Percentiles rank a stretch among this genome's conserved stretches.
Evolutionary conservation across 2,797 vertebrate genomes (phyloP).

Genomic region (Orientallactaga sibirica): DNA sequence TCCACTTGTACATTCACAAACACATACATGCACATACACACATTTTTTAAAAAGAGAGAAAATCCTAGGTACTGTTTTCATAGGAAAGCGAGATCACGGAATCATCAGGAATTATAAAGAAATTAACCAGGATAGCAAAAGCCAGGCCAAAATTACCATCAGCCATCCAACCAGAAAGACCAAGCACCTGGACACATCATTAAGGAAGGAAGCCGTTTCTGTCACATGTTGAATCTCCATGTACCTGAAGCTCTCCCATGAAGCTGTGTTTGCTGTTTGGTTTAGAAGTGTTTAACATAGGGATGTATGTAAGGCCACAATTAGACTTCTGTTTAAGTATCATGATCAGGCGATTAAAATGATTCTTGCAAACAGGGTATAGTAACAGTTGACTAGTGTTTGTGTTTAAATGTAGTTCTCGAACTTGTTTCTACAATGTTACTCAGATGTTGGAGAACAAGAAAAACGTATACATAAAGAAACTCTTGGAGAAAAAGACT

Average conservation of each 20-base stretch:
- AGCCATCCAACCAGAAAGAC: not conserved
- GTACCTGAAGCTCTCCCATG: not conserved
- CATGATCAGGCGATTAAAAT: not conserved
- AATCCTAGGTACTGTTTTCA: not conserved
- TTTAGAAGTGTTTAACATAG: not conserved
- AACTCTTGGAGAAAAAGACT: not conserved
- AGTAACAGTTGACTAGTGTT: not conserved
- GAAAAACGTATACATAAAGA: not conserved
- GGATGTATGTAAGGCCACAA: not conserved
- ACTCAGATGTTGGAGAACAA: not conserved
- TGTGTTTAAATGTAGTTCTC: not conserved
- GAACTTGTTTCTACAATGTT: not conserved
- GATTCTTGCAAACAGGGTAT: not conserved
- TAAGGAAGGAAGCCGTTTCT: not conserved
- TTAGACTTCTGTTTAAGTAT: not conserved
- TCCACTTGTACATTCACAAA: not conserved
- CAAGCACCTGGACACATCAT: not conserved
- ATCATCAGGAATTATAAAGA: not conserved
- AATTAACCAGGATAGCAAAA: not conserved
- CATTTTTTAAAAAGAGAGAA: not conserved
- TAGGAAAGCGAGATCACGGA: not conserved
- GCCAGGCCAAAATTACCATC: not conserved
- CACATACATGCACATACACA: not conserved
- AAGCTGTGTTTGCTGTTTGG: not conserved
- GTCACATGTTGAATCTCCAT: not conserved